Evolutionary conservation across 1,140 invertebrate species (phyloP), one percentile per base, ranked within the genome.

Genomic region (Orchesella cincta): DNA sequence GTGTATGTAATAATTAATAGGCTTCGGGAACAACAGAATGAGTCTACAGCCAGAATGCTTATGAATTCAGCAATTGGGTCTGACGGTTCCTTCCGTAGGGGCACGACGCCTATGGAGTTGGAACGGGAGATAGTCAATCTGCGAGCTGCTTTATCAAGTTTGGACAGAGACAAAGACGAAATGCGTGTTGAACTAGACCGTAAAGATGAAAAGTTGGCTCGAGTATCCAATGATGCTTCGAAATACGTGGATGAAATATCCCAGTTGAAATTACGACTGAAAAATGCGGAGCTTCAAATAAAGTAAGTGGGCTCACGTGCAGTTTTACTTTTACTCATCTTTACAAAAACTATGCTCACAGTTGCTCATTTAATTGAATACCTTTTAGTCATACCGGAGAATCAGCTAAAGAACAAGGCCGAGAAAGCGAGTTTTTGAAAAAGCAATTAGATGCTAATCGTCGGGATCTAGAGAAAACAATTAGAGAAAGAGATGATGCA

Each of bases 91-190:
- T 67, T 67, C 62, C 26, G 31, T 1, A 2, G 62, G 23, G 62
- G 62, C 62, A n/a, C 62, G n/a, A 67, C 62, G 3, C 62, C 62
- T 3, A 67, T 67, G 62, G 62, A 67, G n/a, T 33, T 81, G 12
- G 77, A 78, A 36, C 62, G 64, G 26, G 80, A 81, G 28, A 67
- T 77, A 26, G 52, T 34, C 18, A 29, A 71, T 29, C 35, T 81
- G 28, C 34, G 39, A 23, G 31, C 57, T 0, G 46, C 77, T 8
- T 28, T 81, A 3, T 73, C 67, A 64, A 76, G 39, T 36, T 52
- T 81, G 12, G 78, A 81, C 73, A 20, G 77, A 31, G 80, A 79
- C n/a, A 79, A 76, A 26, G 78, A 81, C 35, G 72, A 74, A 64
- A 76, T 76, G 78, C 57, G 77, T 35, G 76, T 72, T 0, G 80